phyloP scores from a whole-genome alignment of 1,140 invertebrate species.

The Ylistrum balloti region DNA sequence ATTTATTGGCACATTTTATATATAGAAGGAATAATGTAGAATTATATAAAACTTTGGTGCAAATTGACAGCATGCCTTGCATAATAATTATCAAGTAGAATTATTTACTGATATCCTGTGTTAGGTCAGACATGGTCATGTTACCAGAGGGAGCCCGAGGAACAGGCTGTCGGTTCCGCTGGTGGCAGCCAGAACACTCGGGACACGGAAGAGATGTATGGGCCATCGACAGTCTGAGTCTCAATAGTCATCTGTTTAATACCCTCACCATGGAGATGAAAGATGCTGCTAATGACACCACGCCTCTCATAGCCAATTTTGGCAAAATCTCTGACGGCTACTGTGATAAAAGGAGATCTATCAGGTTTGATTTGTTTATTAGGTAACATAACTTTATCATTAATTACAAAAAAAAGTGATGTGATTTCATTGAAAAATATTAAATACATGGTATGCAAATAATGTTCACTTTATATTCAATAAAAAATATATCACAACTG shows the following conservation, averaged over 20 bases:
- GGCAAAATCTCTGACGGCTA: slow-evolving; percentile 78
- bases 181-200: slow-evolving; percentile 83
- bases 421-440: too few species aligned
- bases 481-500: too few species aligned
- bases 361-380: slow-evolving; percentile 66
- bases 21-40: too few species aligned
- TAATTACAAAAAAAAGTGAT: too few species aligned
- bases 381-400: too few species aligned
- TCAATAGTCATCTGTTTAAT: slow-evolving; percentile 80
- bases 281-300: slow-evolving; percentile 59
- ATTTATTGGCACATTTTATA: too few species aligned
- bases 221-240: slow-evolving; percentile 82
- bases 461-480: too few species aligned
- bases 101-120: slow-evolving; percentile 49
- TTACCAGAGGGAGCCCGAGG: slow-evolving; percentile 74
- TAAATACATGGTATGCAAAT: too few species aligned
- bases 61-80: too few species aligned
- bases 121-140: slow-evolving; percentile 78
- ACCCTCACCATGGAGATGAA: slow-evolving; percentile 79
- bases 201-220: slow-evolving; percentile 82
- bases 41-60: too few species aligned
- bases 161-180: slow-evolving; percentile 80
- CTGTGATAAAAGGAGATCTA: slow-evolving; percentile 74
- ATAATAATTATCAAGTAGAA: too few species aligned
- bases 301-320: slow-evolving; percentile 73